Percentiles rank a stretch among this genome's conserved stretches.
These are phyloP conservation scores for Spinus pinus DNA, from an alignment of 2,797 vertebrate genomes.

Conservation along the genomic window DNA sequence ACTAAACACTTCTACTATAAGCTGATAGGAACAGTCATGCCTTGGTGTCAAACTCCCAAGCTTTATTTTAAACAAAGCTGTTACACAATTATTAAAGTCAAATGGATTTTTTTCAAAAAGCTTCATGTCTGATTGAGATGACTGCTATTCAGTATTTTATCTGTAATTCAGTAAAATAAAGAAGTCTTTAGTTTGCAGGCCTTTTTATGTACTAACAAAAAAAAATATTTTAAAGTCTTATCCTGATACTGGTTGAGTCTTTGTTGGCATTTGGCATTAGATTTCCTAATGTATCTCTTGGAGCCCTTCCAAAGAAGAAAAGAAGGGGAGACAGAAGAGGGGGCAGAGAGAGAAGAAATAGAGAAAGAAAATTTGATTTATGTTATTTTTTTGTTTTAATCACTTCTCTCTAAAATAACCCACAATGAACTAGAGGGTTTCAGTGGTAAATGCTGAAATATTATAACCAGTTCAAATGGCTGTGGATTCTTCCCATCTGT, in stretches of 20 bases:
- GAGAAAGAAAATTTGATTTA: conserved; percentile 1
- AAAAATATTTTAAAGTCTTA: not conserved
- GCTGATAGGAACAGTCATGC: not conserved
- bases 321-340: not conserved
- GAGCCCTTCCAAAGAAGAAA: conserved; percentile 33
- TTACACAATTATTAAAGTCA: not conserved
- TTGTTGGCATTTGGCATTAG: conserved; percentile 4
- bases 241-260: not conserved
- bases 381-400: conserved; percentile 18
- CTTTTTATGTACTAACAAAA: not conserved
- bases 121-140: not conserved
- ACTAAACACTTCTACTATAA: not conserved
- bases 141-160: not conserved
- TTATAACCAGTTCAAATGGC: conserved; percentile 51
- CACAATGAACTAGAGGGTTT: not conserved
- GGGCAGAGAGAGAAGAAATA: not conserved
- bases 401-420: conserved; percentile 22
- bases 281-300: conserved; percentile 33
- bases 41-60: not conserved
- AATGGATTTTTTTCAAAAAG: not conserved
- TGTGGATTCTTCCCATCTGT: conserved; percentile 55
- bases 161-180: not conserved
- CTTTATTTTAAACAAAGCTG: not conserved
- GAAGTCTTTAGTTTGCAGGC: not conserved
- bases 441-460: conserved; percentile 44